phyloP scores from a whole-genome alignment of 2,888 invertebrate species.

The Agrochola litura region DNA sequence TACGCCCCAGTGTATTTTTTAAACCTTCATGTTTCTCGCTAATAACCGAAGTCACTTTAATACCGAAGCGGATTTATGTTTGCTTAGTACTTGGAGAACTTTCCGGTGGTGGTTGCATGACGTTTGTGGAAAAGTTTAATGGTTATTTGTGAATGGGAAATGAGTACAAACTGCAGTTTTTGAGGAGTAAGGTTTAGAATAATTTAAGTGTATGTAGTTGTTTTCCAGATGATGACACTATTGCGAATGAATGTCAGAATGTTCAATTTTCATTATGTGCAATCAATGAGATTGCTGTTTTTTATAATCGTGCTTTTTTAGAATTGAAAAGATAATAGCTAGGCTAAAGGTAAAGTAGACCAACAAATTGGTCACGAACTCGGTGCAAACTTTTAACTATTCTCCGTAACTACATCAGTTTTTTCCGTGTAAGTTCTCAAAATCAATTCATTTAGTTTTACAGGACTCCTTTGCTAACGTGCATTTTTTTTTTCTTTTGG shows the following conservation, averaged over 20 bases:
- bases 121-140: not conserved
- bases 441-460: constrained; percentile 3
- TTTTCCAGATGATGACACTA: not conserved
- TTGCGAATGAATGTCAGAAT: not conserved
- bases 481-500: not conserved
- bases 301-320: not conserved
- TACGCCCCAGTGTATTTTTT: constrained; percentile 68
- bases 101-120: constrained; percentile 21
- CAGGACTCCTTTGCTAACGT: not conserved
- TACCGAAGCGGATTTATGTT: constrained; percentile 61
- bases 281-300: not conserved
- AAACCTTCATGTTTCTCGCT: constrained; percentile 66
- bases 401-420: constrained; percentile 9
- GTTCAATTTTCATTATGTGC: not conserved
- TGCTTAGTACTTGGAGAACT: constrained; percentile 45
- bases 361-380: constrained; percentile 5
- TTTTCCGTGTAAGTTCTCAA: constrained; percentile 7
- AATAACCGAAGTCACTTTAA: constrained; percentile 66
- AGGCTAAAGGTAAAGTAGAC: not conserved
- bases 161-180: not conserved
- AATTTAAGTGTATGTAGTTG: not conserved
- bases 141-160: not conserved
- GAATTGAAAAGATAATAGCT: not conserved
- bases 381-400: not conserved
- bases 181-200: not conserved